Evolutionary conservation across 2,113 vertebrate species (phyloP), one percentile per base, ranked within the genome.

Genomic region (Psophia crepitans): DNA sequence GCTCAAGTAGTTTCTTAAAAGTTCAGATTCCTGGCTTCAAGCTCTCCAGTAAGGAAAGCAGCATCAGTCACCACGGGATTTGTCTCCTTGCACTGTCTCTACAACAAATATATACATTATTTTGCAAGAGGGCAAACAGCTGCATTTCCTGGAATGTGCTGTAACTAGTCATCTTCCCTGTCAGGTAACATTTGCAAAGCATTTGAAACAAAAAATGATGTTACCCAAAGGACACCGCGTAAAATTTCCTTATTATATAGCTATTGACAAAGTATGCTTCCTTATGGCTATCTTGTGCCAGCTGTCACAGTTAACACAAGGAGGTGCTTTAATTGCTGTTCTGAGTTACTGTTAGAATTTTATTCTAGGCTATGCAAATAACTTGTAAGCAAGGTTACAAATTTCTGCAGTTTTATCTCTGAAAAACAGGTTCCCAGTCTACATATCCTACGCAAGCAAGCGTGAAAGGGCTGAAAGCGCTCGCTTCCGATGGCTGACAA

Each of bases 351-450:
- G 17, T 61, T 32, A 89, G 41, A 84, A 70, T 48, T 75, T 65
- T 30, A 48, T 69, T 41, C 64, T 44, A 81, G 63, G 46, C 68
- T 74, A 88, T 2, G 5, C 37, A 81, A 85, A 58, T 54, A 64
- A 65, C 37, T 80, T 69, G 23, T 17, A 71, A 92, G 22, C 18
- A 66, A 32, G 18, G 51, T 54, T 92, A 86, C 15, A 39, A 56
- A 88, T 88, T 90, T 92, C 85, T 75, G 37, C 80, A 86, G 32
- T 41, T 77, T 66, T 49, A 24, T 24, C 51, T 81, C 60, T 43
- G 89, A 81, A 84, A 88, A 96, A 89, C 89, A 89, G 77, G 91
- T 95, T 95, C 49, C n/a, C 6, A 66, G 77, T 90, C 49, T 80
- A 69, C 68, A 74, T 74, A 77, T 21, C 11, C 77, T 82, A 63